These are phyloP conservation scores for Neocloeon triangulifer DNA, from an alignment of 1,140 invertebrate species.

Conservation along the genomic window DNA sequence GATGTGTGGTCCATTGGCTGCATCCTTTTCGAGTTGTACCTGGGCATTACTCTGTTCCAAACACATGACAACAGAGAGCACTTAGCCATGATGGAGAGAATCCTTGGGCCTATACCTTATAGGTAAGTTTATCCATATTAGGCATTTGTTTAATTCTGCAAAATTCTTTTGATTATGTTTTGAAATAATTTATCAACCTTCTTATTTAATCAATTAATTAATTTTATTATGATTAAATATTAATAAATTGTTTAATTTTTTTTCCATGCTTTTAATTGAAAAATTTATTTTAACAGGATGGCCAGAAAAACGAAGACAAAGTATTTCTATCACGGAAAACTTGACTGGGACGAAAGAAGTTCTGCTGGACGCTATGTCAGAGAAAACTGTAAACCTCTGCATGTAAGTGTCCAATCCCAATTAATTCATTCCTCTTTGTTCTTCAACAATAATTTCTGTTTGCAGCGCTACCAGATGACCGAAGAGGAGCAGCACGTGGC, in stretches of 20 bases:
- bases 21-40: constrained; percentile 96
- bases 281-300: constrained; percentile 36
- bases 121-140: too few relatives aligned
- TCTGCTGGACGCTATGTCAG: constrained; percentile 90
- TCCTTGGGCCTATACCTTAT: constrained; percentile 85
- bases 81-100: constrained; percentile 99
- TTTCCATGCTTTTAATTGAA: background rate
- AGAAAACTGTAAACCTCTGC: constrained; percentile 90
- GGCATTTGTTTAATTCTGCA: too few relatives aligned
- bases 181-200: constrained; percentile 4
- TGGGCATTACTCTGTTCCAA: constrained; percentile 97
- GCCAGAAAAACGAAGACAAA: constrained; percentile 91
- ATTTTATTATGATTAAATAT: constrained; percentile 8
- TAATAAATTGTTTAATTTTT: too few relatives aligned
- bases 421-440: too few relatives aligned
- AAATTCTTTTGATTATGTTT: too few relatives aligned
- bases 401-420: constrained; percentile 30
- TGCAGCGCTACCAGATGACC: constrained; percentile 70
- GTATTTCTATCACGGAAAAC: constrained; percentile 83
- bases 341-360: constrained; percentile 88
- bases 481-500: constrained; percentile 80
- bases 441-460: constrained; percentile 9
- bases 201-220: too few relatives aligned
- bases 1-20: constrained; percentile 99
- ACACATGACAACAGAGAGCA: constrained; percentile 99